Percentiles rank a stretch among this genome's conserved stretches.
phyloP scores from a whole-genome alignment of 1,140 invertebrate genomes.

The Caenorhabditis brenneri region DNA sequence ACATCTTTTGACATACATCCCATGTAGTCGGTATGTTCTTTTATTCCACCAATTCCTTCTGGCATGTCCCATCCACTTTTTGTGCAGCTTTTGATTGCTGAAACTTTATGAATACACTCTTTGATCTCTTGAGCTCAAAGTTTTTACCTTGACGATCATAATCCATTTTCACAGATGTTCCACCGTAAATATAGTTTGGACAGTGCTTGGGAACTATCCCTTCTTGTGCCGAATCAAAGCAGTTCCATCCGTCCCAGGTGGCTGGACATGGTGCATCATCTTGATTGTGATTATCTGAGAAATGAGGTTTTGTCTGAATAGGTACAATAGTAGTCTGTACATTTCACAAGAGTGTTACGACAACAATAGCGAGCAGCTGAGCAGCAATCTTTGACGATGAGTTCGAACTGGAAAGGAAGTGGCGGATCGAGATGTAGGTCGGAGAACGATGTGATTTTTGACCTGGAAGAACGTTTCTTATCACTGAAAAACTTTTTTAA shows the following conservation, averaged over 20 bases:
- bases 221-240: background rate
- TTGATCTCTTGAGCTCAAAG: background rate
- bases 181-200: constrained; percentile 13
- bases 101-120: background rate
- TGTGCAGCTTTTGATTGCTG: constrained; percentile 6
- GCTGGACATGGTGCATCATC: background rate
- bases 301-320: too few relatives aligned
- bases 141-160: background rate
- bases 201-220: background rate
- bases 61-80: background rate
- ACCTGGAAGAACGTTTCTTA: background rate
- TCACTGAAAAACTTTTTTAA: background rate
- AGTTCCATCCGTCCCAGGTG: constrained; percentile 18
- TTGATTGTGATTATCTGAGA: background rate
- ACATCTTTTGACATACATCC: constrained; percentile 16
- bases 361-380: constrained; percentile 1
- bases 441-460: background rate
- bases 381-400: constrained; percentile 28
- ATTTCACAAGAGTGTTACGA: constrained; percentile 13
- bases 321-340: too few relatives aligned
- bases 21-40: constrained; percentile 38
- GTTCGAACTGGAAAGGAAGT: background rate
- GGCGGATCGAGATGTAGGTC: background rate
- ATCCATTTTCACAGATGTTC: background rate
- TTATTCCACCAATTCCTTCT: background rate